Conservation (phyloP, 2,888 invertebrate genomes). For the Hypomecis atomaria region DNA sequence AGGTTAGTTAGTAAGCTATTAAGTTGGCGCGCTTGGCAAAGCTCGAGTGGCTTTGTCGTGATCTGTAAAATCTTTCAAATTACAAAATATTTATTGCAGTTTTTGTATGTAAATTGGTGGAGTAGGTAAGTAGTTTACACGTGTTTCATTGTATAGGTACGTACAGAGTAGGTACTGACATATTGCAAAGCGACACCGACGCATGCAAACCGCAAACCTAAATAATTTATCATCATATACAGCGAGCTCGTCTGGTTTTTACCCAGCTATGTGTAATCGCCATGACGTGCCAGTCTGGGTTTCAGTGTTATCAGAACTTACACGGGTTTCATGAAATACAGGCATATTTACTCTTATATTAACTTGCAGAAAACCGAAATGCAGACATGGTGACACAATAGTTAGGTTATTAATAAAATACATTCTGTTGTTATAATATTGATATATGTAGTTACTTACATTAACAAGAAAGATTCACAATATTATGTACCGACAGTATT, state of each 20-base stretch:
- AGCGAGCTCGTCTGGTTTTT: slow-evolving; percentile 23
- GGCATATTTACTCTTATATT: neutral
- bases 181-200: slow-evolving; percentile 5
- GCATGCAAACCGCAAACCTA: slow-evolving; percentile 21
- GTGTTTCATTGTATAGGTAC: neutral
- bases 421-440: too few species aligned
- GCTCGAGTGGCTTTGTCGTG: too few species aligned
- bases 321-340: slow-evolving; percentile 5
- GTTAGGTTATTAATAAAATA: too few species aligned
- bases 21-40: too few species aligned
- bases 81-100: too few species aligned
- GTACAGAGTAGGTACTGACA: neutral
- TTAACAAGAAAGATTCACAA: neutral
- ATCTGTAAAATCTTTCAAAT: too few species aligned
- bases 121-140: neutral
- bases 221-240: slow-evolving; percentile 20
- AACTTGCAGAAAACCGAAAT: neutral
- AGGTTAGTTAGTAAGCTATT: too few species aligned
- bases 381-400: too few species aligned
- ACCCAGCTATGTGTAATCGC: neutral
- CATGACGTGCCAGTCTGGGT: slow-evolving; percentile 16
- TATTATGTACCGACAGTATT: too few species aligned
- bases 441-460: too few species aligned
- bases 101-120: neutral
- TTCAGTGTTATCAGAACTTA: slow-evolving; percentile 16